These are phyloP conservation scores for Drosophila parvula DNA, from an alignment of 1,140 invertebrate genomes.

Conservation along the genomic window DNA sequence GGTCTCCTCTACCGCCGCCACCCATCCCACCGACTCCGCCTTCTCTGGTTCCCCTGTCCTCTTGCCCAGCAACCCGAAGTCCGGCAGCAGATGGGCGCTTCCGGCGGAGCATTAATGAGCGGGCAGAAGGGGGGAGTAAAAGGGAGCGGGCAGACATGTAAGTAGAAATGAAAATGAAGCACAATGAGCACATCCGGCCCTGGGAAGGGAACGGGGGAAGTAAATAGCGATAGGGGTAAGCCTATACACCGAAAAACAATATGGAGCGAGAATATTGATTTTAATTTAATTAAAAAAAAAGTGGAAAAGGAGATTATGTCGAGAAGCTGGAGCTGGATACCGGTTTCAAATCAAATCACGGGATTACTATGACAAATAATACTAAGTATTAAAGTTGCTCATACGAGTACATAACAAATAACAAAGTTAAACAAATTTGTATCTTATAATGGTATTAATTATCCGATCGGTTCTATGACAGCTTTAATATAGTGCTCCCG, in stretches of 20 bases:
- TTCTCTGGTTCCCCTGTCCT: neutral
- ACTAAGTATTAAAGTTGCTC: too few relatives aligned
- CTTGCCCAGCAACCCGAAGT: constrained; percentile 16
- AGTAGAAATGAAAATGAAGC: constrained; percentile 66
- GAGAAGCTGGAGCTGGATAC: neutral
- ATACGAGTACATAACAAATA: too few relatives aligned
- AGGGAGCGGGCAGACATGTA: constrained; percentile 37
- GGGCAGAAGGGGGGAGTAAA: constrained; percentile 15
- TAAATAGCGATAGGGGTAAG: constrained; percentile 38
- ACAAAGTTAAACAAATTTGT: too few relatives aligned
- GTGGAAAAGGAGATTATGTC: fast-evolving
- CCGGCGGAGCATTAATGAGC: constrained; percentile 47
- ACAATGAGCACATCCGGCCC: constrained; percentile 70
- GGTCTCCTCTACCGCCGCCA: neutral
- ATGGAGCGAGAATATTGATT: neutral
- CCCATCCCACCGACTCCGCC: neutral
- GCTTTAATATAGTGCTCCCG: too few relatives aligned
- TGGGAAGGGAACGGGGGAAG: constrained; percentile 13
- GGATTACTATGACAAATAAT: too few relatives aligned
- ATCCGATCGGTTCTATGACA: too few relatives aligned
- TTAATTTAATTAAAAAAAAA: neutral
- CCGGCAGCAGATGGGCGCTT: constrained; percentile 45
- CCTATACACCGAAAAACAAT: constrained; percentile 19
- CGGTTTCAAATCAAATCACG: too few relatives aligned
- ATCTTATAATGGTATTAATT: too few relatives aligned